Evolutionary conservation across 2,797 vertebrate species (phyloP), one percentile per base, ranked within the genome.

Genomic region (Microctenopoma steveboyesi): DNA sequence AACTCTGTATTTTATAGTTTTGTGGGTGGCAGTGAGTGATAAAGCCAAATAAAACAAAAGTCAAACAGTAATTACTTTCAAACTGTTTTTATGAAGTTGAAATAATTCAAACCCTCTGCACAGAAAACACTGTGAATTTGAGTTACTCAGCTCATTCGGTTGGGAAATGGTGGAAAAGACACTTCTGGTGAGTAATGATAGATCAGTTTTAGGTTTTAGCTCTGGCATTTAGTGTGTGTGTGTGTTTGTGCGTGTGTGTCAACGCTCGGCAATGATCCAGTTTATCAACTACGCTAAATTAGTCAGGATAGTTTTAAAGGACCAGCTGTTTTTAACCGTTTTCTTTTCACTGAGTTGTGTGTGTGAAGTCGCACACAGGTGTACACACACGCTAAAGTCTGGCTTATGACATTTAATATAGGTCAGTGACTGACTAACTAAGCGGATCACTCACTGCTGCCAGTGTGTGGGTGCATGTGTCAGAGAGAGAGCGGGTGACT

Each of bases 221-320:
- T 57, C 55, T 42, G 47, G 14, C 28, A 46, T 28, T 37, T n/a
- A 42, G 6, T n/a, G 43, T 58, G 48, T 28, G 50, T 35, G 37
- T 22, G 42, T 15, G 35, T 35, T 47, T 45, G 71, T 18, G 47
- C 35, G 42, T 25, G 39, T 13, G 28, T 76, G 56, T 68, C 14
- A 0, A 30, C 15, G 50, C 68, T 74, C 64, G 58, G 58, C 56
- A 80, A 57, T 68, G 40, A 79, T 81, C 60, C 50, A 66, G 58
- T 83, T 80, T 58, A 74, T 86, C 71, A 83, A 69, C 33, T 64
- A 65, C 2, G 22, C 54, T 79, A 80, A 83, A 85, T 85, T 79
- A 82, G 72, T 82, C 74, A 73, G 68, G 72, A 81, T 39, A 45
- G 51, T 72, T 69, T 72, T 73, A 39, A 65, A 54, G 16, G 48